Percentiles rank a stretch among this genome's conserved stretches.
Conservation (phyloP, 2,113 vertebrate species). For the Gasterosteus nipponicus region DNA sequence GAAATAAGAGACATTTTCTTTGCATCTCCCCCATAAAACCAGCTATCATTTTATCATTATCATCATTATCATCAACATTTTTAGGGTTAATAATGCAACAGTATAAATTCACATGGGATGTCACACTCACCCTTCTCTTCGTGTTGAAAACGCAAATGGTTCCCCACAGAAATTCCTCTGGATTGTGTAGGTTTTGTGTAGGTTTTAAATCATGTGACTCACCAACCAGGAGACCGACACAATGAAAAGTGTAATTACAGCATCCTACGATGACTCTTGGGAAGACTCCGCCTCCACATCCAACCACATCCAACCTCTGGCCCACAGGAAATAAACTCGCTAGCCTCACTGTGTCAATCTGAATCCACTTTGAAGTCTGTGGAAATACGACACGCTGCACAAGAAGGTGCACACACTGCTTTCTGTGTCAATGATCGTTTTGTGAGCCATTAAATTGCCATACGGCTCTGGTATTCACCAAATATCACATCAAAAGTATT, state of each 20-base stretch:
- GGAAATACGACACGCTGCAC: conserved; percentile 28
- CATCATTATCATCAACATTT: background rate
- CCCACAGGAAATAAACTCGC: conserved; percentile 56
- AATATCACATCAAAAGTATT: background rate
- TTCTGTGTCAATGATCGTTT: conserved; percentile 47
- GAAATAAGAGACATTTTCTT: no score
- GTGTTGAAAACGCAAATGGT: background rate
- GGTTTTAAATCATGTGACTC: conserved; percentile 30
- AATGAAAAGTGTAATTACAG: conserved; percentile 57
- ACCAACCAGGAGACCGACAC: background rate
- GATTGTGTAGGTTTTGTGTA: conserved; percentile 29
- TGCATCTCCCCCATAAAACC: no score
- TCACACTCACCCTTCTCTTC: background rate
- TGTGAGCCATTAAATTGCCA: conserved; percentile 23
- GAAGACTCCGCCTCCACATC: conserved; percentile 41
- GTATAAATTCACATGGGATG: background rate
- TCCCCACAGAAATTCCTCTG: conserved; percentile 12
- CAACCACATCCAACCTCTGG: conserved; percentile 39
- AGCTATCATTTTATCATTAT: no score
- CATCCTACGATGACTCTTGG: conserved; percentile 42
- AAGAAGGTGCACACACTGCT: conserved; percentile 11
- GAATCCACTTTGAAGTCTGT: conserved; percentile 37
- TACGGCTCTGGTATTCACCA: conserved; percentile 27
- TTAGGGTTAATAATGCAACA: background rate
- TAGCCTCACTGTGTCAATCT: conserved; percentile 48